Base-by-base conservation (phyloP, 2,888 invertebrate genomes). In the Meandrusa payeni region DNA sequence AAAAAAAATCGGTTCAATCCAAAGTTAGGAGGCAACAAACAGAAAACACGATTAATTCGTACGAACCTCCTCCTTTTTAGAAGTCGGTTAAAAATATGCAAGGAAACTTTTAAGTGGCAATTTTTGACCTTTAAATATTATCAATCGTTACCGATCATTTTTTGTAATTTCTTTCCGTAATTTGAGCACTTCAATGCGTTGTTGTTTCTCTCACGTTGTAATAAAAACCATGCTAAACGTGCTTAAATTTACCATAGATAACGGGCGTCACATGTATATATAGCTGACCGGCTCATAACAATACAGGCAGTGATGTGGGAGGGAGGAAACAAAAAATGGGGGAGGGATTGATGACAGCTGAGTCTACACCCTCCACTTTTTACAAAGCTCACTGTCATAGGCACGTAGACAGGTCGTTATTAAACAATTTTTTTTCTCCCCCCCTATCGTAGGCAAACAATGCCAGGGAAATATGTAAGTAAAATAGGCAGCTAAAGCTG, bases 401-500 rank as follows among this genome's bases (percentile, higher is more conserved):
- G 53, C 51, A 50, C 50, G 55, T 52, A 61, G 57, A 52, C 66
- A 64, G 69, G 65, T 77, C 78, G 79, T 80, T 79, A 75, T 65
- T 61, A 71, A 63, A 64, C 63, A 65, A 67, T 70, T 72, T 65
- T 56, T 53, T 47, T 51, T 68, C 69, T 74, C 75, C 78, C 69
- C 74, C 75, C 78, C 69, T 65, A 65, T 64, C 65, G 57, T 60
- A 49, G 48, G 52, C 65, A 68, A 69, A 80, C 75, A 77, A 75
- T 69, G 53, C 52, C 48, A 56, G 59, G 57, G 54, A 61, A 57
- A 55, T 55, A 57, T 48, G 43, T 50, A 59, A 47, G 47, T 52
- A 42, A 50, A 51, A 51, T 50, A 41, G 32, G 42, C 12, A 39
- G 22, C 45, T 39, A 40, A 51, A 38, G 42, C 17, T 37, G 39